Base-by-base conservation (phyloP, 2,113 vertebrate species). In the Ariopsis seemanni region DNA sequence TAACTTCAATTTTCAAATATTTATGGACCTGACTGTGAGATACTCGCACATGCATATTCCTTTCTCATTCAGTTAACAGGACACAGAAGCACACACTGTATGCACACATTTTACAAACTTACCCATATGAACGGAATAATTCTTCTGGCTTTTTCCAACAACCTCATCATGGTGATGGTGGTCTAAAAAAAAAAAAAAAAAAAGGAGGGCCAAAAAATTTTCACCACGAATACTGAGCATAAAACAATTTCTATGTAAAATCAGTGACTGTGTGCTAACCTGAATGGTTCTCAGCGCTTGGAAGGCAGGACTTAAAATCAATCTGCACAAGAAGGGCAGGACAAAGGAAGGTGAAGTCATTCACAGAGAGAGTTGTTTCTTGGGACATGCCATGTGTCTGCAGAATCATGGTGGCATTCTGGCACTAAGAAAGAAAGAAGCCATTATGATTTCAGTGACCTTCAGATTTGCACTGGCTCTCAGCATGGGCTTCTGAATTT, bases 291-390 rank as follows among this genome's bases (percentile, higher is more conserved):
- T 92, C 90, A 48, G 92, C 90, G 89, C 97, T 97, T 83, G 94
- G 87, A 89, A 99, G 87, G 92, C 98, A 99, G 27, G 95, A 95
- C 8, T 96, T 95, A 20, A 93, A 91, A 65, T 99, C 97, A 0
- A 99, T 98, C 93, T 99, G 98, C 91, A 96, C 95, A 90, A 99
- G 96, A 62, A 99, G 97, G 67, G 97, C 97, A 67, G 98, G 98
- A 71, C 98, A 99, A 67, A 99, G 95, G 88, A 95, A 96, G 92
- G 94, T 94, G 89, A 99, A 99, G 92, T 99, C 97, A 0, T 86
- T 72, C 34, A 94, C 89, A 82, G 95, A 95, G 89, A 99, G 83
- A 1, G 89, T 87, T 0, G 78, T 91, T 1, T 96, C 96, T 91
- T 92, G 92, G 57, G 93, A 92, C 95, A 99, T 97, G 83, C 98